Evolutionary conservation across 2,888 invertebrate genomes (phyloP), one percentile per base, ranked within the genome.

Genomic region (Drepanosiphum platanoidis): DNA sequence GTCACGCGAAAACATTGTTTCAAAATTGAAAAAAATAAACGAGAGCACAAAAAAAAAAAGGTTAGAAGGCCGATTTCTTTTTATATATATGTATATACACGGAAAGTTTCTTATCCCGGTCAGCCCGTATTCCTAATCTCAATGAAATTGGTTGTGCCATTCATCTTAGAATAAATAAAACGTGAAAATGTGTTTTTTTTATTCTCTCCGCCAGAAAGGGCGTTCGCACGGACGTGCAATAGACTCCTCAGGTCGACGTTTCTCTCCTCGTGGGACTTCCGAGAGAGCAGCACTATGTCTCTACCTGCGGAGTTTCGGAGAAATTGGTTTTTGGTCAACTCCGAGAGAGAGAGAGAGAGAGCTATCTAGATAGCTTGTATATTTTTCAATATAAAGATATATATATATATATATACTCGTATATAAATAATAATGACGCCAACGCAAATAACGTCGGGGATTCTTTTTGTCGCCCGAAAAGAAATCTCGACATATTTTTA

Each of bases 21-120:
- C 32, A 66, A 42, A 79, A 79, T 79, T 79, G 79, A 66, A 79
- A 79, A 79, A n/a, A n/a, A n/a, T n/a, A n/a, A n/a, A n/a, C n/a
- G n/a, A n/a, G n/a, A n/a, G n/a, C n/a, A n/a, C 66, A 42, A 30
- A 32, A 30, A 42, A n/a, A 46, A 79, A 79, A 34, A 30, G 32
- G 22, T 42, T 34, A 77, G 39, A 30, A 77, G 61, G 22, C 30
- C 3, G 66, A 32, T 18, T 66, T 66, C 32, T 78, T 77, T 61
- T 39, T 18, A 27, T 34, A n/a, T 58, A 5, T 36, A 18, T 27
- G 27, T 18, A 27, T 34, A n/a, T 58, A 5, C 27, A 18, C 15
- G 27, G 36, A 9, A 27, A 75, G 75, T 61, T 52, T n/a, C 34
- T 74, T 74, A 32, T 32, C 22, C 46, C 32, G 52, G 74, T 74